Percentiles rank a stretch among this genome's conserved stretches.
These are phyloP conservation scores for Drosophila sp. DNA, from an alignment of 1,140 invertebrate species.

Conservation along the genomic window DNA sequence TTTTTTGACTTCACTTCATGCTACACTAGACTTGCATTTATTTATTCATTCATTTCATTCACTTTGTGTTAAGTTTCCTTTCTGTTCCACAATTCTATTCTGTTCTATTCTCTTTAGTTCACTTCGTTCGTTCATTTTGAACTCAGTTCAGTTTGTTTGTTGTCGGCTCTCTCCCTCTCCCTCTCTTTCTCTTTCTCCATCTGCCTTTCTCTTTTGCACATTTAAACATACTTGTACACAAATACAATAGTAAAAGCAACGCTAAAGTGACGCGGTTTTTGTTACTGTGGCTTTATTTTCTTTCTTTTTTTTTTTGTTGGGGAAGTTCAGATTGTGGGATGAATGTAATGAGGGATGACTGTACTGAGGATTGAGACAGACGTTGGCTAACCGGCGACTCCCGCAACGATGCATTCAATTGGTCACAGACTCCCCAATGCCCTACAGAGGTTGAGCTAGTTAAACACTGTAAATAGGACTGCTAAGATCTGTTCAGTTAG, in stretches of 20 bases:
- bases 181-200: conserved; percentile 4
- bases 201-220: background rate
- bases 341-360: conserved; percentile 35
- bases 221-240: background rate
- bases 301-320: too few relatives aligned
- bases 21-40: conserved; percentile 48
- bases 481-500: background rate
- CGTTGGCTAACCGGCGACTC: conserved; percentile 13
- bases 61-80: conserved; percentile 50
- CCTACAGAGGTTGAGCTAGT: conserved; percentile 14
- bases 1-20: conserved; percentile 28
- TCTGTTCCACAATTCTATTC: conserved; percentile 10
- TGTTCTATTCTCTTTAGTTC: conserved; percentile 28
- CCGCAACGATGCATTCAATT: conserved; percentile 32
- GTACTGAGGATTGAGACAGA: conserved; percentile 13
- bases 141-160: conserved; percentile 55
- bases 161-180: conserved; percentile 17
- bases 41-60: conserved; percentile 63
- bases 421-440: conserved; percentile 19
- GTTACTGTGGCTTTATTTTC: conserved; percentile 48
- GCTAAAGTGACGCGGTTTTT: conserved; percentile 48
- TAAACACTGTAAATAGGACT: background rate
- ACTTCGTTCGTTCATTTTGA: conserved; percentile 51
- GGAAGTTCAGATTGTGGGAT: background rate
- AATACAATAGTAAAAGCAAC: conserved; percentile 46